Conservation (phyloP, 1,140 invertebrate species). For the Drosophila rhopaloa region DNA sequence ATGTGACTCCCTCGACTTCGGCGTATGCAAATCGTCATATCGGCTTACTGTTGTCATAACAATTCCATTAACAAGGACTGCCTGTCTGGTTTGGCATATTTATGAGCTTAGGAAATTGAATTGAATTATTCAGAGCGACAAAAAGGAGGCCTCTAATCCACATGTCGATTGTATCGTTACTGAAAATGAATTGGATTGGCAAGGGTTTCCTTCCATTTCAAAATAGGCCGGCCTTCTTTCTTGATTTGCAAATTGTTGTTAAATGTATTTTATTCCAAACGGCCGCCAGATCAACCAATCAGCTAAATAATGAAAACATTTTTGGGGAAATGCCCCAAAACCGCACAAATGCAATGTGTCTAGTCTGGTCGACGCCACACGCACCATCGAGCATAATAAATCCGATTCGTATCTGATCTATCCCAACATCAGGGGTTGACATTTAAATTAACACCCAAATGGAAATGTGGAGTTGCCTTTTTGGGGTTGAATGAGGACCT, state of each 20-base stretch:
- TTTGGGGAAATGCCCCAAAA: conserved; percentile 46
- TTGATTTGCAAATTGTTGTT: conserved; percentile 17
- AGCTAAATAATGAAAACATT: conserved; percentile 37
- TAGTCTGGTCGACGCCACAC: conserved; percentile 50
- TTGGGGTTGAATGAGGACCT: conserved; percentile 24
- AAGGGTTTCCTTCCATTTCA: conserved; percentile 23
- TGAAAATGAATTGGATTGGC: conserved; percentile 34
- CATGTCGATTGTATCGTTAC: conserved; percentile 26
- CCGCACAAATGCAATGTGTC: conserved; percentile 58
- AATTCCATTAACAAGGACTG: conserved; percentile 71
- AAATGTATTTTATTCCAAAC: conserved; percentile 17
- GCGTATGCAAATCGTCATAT: conserved; percentile 52
- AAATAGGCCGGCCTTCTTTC: not conserved
- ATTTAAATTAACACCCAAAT: conserved; percentile 60
- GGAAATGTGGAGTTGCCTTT: conserved; percentile 5
- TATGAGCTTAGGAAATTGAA: conserved; percentile 72
- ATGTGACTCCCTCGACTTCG: conserved; percentile 29
- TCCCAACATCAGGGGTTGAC: conserved; percentile 37
- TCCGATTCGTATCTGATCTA: conserved; percentile 62
- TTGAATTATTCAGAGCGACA: conserved; percentile 57
- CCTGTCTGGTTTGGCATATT: conserved; percentile 56
- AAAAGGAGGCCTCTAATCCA: conserved; percentile 27
- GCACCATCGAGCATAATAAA: conserved; percentile 73
- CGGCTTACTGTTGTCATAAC: conserved; percentile 64
- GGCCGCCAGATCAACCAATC: conserved; percentile 27